Evolutionary conservation across 2,797 vertebrate genomes (phyloP).

Genomic region (Neostethus bicornis): DNA sequence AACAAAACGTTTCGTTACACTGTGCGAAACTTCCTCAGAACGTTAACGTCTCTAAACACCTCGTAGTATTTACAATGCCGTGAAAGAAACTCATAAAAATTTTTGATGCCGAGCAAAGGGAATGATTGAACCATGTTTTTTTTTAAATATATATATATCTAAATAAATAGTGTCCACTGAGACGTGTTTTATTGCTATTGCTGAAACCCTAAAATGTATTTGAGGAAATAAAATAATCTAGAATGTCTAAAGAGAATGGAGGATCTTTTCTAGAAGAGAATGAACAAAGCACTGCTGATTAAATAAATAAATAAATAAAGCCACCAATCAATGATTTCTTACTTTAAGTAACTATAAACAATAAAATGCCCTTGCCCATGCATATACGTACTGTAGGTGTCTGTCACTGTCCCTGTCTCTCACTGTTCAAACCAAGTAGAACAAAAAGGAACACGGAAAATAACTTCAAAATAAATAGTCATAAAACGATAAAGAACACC

Average conservation of each 20-base stretch:
- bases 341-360: conserved; percentile 58
- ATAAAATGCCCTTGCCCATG: conserved; percentile 77
- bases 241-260: conserved; percentile 72
- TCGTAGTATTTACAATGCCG: conserved; percentile 81
- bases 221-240: conserved; percentile 65
- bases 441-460: conserved; percentile 31
- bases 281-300: conserved; percentile 59
- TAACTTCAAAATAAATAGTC: conserved; percentile 35
- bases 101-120: conserved; percentile 65
- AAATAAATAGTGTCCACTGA: conserved; percentile 80
- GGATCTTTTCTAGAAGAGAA: conserved; percentile 63
- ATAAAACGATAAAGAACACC: conserved; percentile 9
- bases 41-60: conserved; percentile 81
- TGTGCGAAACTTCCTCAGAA: conserved; percentile 81
- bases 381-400: conserved; percentile 77
- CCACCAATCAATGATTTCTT: conserved; percentile 58
- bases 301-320: conserved; percentile 60
- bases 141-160: conserved; percentile 50
- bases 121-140: conserved; percentile 54
- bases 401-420: conserved; percentile 65
- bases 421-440: conserved; percentile 56
- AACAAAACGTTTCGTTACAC: conserved; percentile 76
- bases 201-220: conserved; percentile 78
- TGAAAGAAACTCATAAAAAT: conserved; percentile 67
- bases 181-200: conserved; percentile 88